Base-by-base conservation (phyloP, 2,113 vertebrate genomes). In the Chaetura pelagica region DNA sequence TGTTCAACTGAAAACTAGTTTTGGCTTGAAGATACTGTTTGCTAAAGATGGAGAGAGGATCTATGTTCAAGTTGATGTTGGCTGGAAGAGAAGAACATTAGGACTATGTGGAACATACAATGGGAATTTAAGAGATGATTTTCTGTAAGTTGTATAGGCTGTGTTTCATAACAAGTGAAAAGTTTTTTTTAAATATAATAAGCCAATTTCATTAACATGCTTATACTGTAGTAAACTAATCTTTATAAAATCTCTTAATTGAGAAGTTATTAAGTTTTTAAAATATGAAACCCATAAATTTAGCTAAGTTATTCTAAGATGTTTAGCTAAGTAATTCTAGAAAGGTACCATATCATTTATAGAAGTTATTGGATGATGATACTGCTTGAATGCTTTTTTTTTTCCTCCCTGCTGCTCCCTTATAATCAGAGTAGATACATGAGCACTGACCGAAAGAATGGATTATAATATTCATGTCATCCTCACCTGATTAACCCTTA, bases 31-130 rank as follows among this genome's bases (percentile, higher is more conserved):
- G 95, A 97, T 99, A 88, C 96, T 98, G 57, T 99, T 99, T 92
- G 99, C 99, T 74, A 97, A 98, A 90, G 98, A 95, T 82, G 99
- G 99, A 11, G 99, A 99, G 49, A 98, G 99, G 86, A 97, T 99
- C 93, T 99, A 99, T 94, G 97, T 99, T 97, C 98, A 99, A 89
- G 97, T 99, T 75, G 98, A 98, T 76, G 98, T 97, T 83, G 89
- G 92, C 10, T 99, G 99, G 99, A 99, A 97, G 76, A 98, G 98
- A 89, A 98, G 98, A 96, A 99, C 99, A 0, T 89, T 99, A 75
- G 99, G 99, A 84, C 98, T 99, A 9, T 99, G 99, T 97, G 99
- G 99, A 97, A 99, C 99, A 2, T 99, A 99, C 95, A 99, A 99
- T 62, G 99, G 99, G 82, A 99, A 99, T 95, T 98, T 99, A 94